phyloP scores from a whole-genome alignment of 1,140 invertebrate species.

The Diorhabda elongata region DNA sequence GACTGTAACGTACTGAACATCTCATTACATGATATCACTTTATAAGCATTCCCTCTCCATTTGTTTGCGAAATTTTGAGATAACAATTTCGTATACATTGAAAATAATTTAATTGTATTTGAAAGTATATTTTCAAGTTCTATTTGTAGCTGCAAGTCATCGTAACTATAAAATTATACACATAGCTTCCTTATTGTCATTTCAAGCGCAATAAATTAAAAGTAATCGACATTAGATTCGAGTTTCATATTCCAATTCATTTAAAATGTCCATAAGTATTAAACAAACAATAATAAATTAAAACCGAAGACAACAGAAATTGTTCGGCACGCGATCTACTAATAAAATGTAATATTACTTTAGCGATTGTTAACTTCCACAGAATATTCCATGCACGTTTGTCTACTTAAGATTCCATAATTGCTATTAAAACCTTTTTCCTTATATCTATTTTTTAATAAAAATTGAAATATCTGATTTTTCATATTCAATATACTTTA shows the following conservation, averaged over 20 bases:
- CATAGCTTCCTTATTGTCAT: no score
- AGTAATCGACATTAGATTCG: conserved; percentile 8
- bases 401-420: not conserved
- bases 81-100: conserved; percentile 1
- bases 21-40: not conserved
- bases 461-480: no score
- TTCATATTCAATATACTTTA: no score
- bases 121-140: not conserved
- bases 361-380: conserved; percentile 12
- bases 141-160: not conserved
- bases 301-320: conserved; percentile 4
- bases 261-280: conserved; percentile 15
- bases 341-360: conserved; percentile 21
- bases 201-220: not conserved
- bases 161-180: no score
- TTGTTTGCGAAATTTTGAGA: not conserved
- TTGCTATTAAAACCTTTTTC: no score
- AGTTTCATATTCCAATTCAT: not conserved
- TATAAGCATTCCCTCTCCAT: not conserved
- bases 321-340: conserved; percentile 8
- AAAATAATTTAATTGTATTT: not conserved
- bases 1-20: not conserved
- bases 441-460: no score
- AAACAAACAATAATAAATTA: conserved; percentile 17
- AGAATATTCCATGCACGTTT: conserved; percentile 13